Base-by-base conservation (phyloP, 92 coral and sea anemone species). In the Meandrina meandrites region DNA sequence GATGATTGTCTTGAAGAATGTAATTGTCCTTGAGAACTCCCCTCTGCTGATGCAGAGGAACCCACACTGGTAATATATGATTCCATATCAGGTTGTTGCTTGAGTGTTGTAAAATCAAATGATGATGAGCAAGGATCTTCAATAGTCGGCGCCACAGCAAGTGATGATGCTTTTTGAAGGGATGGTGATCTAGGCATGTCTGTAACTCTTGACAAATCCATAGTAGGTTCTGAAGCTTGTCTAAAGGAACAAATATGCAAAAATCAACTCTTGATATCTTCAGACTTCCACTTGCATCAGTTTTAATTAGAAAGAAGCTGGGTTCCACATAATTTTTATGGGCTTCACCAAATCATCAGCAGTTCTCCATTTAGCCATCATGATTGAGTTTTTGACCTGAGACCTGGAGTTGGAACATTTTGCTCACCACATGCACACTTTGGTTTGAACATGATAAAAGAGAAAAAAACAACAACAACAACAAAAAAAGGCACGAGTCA, bases 131-230 rank as follows among this genome's bases (percentile, higher is more conserved):
- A n/a, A 22, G 87, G 69, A 48, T 45, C 31, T 64, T 85, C 88
- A 11, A 85, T 76, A 4, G 68, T 64, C 47, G 88, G 88, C 21
- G 88, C 32, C 9, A 85, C 88, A 27, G 83, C 64, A 64, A 85
- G 88, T 3, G 88, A 85, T 7, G 76, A 18, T 58, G 60, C 18
- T 85, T 85, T 85, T 77, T 85, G 88, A 5, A 85, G 82, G 13
- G 77, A 27, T 45, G 82, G 82, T 21, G n/a, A 30, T 0, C 24
- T 31, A 9, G 81, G 34, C 10, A 15, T 30, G 47, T 47, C 54
- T 76, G 50, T 62, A 5, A 16, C 21, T 40, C 60, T 60, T 35
- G 88, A 36, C 16, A 76, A 45, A 16, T 57, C 62, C 32, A 48
- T 32, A n/a, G 17, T 50, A 56, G 88, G 82, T 76, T 85, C 88